Evolutionary conservation across 2,113 vertebrate species (phyloP).

Genomic region (Lamprotornis superbus): DNA sequence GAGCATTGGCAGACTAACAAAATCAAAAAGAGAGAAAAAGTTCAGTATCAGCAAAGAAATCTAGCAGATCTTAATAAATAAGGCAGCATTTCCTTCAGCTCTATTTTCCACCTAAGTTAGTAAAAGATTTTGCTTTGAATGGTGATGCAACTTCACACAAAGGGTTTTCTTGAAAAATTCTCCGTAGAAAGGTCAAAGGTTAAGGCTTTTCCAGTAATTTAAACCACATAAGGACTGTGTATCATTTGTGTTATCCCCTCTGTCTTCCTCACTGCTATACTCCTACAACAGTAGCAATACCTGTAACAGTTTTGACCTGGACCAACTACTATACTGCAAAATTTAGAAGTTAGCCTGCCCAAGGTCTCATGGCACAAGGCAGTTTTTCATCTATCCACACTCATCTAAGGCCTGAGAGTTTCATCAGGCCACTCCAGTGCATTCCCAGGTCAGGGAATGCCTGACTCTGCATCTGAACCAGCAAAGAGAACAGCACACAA

Average conservation of each 20-base stretch:
- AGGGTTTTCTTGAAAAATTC: not conserved
- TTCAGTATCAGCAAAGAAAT: not conserved
- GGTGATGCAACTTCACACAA: not conserved
- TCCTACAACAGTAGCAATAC: not conserved
- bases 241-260: not conserved
- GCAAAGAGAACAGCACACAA: not conserved
- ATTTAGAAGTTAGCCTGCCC: not conserved
- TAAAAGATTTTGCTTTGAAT: not conserved
- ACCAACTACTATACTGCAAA: no score
- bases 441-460: not conserved
- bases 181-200: not conserved
- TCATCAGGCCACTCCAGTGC: not conserved
- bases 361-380: not conserved
- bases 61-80: not conserved
- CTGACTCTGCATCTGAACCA: not conserved
- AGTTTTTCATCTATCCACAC: not conserved
- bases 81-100: not conserved
- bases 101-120: not conserved
- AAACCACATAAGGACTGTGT: not conserved
- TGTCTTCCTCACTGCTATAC: not conserved
- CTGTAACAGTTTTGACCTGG: not conserved
- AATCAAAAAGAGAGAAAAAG: not conserved
- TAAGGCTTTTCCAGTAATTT: not conserved
- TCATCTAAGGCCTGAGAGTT: not conserved
- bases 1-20: accelerated